Conservation (phyloP, 2,113 vertebrate genomes). For the Perca schrenkii region DNA sequence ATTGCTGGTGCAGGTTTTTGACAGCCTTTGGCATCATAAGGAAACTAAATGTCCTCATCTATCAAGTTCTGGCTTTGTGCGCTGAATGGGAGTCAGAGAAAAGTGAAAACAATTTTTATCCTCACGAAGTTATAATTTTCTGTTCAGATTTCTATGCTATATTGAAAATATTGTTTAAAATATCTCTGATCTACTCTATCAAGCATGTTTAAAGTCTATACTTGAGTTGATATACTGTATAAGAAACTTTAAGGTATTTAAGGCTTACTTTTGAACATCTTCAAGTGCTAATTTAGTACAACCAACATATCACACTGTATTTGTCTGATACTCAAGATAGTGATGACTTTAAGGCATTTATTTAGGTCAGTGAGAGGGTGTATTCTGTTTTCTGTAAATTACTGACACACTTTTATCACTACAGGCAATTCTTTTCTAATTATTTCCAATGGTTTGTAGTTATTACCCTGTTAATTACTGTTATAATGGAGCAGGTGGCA, state of each 20-base stretch:
- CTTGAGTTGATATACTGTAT: not conserved
- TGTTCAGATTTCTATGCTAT: not conserved
- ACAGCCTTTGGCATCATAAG: slow-evolving; percentile 59
- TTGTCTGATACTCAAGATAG: not conserved
- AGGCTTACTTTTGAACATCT: not conserved
- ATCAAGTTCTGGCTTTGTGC: slow-evolving; percentile 48
- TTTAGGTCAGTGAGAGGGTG: not conserved
- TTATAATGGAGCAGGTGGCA: not conserved
- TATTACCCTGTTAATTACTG: slow-evolving; percentile 18
- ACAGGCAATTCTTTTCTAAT: slow-evolving; percentile 5
- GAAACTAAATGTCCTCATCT: slow-evolving; percentile 59
- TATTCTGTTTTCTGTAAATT: not conserved
- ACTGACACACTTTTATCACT: slow-evolving; percentile 6
- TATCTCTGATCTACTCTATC: not conserved
- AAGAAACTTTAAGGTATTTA: not conserved
- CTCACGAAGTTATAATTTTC: slow-evolving; percentile 24
- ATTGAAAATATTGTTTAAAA: slow-evolving; percentile 3
- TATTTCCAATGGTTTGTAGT: slow-evolving; percentile 11
- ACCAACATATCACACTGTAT: slow-evolving; percentile 1
- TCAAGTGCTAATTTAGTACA: not conserved
- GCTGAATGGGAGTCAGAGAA: slow-evolving; percentile 39
- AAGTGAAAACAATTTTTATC: slow-evolving; percentile 35
- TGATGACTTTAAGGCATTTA: not conserved
- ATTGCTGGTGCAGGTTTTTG: slow-evolving; percentile 58
- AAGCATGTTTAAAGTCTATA: not conserved